phyloP scores from a whole-genome alignment of 2,797 vertebrate species.

The Hybognathus amarus region DNA sequence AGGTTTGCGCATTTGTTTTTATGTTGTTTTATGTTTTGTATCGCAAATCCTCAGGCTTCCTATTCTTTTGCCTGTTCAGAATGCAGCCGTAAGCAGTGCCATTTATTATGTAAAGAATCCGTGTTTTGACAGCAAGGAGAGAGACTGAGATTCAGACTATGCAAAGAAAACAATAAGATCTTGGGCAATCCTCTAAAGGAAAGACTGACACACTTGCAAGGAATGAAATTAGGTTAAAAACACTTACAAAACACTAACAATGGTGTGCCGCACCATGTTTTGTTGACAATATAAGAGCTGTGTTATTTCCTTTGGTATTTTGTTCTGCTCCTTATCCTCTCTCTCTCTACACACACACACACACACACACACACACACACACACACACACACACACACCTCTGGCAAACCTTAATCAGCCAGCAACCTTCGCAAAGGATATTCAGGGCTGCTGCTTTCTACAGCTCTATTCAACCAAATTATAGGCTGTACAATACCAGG shows the following conservation, averaged over 20 bases:
- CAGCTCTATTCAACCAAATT: slow-evolving; percentile 22
- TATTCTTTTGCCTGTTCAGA: neutral
- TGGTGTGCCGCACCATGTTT: neutral
- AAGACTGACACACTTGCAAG: neutral
- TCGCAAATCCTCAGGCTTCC: neutral
- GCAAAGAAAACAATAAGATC: slow-evolving; percentile 19
- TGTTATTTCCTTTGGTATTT: slow-evolving; percentile 1
- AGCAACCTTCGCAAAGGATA: neutral
- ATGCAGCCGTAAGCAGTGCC: neutral
- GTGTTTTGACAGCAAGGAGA: neutral
- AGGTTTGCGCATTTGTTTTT: neutral
- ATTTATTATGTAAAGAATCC: slow-evolving; percentile 11
- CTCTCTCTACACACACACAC: neutral
- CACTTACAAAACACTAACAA: neutral
- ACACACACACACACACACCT: neutral
- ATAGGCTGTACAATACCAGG: slow-evolving; percentile 31
- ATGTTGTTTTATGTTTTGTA: neutral
- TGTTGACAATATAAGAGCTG: neutral
- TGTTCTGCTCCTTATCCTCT: neutral
- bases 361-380: too few species aligned
- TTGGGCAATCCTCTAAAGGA: neutral
- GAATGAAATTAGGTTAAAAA: neutral
- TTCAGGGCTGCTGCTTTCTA: slow-evolving; percentile 28
- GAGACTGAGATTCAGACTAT: neutral
- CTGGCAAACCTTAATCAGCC: slow-evolving; percentile 21